A percentile compares a stretch with the other conserved stretches of the same genome.
These are phyloP conservation scores for Dicyrtoma fusca DNA, from an alignment of 2,888 invertebrate species.

Conservation along the genomic window DNA sequence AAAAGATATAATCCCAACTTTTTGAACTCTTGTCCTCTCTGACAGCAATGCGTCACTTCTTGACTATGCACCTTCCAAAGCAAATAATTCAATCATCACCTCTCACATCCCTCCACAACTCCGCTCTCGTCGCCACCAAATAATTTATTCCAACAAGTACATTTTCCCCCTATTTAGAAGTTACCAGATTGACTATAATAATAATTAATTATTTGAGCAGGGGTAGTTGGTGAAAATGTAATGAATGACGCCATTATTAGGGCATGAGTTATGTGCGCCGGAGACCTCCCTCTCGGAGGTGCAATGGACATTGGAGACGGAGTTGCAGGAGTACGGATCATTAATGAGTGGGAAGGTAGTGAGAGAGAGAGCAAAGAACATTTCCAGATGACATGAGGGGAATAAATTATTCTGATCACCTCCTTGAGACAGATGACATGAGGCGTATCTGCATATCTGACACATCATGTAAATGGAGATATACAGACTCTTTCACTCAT, in stretches of 20 bases:
- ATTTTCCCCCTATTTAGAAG: no score
- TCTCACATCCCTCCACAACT: no score
- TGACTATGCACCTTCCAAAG: conserved; percentile 2
- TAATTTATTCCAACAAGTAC: no score
- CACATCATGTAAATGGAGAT: no score
- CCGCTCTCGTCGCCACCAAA: no score
- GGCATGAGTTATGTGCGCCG: no score
- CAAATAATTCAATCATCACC: conserved; percentile 11
- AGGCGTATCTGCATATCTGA: background rate
- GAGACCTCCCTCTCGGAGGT: conserved; percentile 2
- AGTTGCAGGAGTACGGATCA: background rate
- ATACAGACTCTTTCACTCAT: no score
- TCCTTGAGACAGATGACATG: conserved; percentile 16
- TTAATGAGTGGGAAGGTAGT: conserved; percentile 10
- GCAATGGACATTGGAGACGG: background rate
- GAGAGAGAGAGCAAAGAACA: background rate
- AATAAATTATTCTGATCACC: conserved; percentile 31
- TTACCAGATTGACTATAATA: background rate
- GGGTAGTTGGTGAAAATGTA: no score
- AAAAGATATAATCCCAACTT: no score
- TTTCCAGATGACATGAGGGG: conserved; percentile 16
- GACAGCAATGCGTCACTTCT: background rate
- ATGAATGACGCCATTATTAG: no score
- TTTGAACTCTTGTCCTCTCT: no score
- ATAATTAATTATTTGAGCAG: no score